Evolutionary conservation across 2,888 invertebrate genomes (phyloP).

Genomic region (Ditula angustiorana): DNA sequence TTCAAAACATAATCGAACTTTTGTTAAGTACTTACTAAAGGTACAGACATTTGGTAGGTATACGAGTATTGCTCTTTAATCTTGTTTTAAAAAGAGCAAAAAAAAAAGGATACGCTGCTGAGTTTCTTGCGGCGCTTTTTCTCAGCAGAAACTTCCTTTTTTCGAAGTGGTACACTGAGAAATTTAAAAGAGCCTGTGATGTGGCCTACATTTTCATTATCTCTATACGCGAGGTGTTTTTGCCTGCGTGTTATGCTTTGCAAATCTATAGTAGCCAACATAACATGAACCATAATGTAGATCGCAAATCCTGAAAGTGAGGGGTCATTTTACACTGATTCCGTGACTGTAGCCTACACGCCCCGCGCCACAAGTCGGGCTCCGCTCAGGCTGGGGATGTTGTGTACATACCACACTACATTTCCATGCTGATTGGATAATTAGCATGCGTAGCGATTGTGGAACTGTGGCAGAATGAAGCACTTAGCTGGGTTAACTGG

Average conservation of each 20-base stretch:
- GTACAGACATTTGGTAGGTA: no score
- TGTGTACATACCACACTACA: slow-evolving; percentile 1
- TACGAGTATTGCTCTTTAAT: no score
- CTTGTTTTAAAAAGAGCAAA: no score
- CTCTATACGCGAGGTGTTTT: not conserved
- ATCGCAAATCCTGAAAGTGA: not conserved
- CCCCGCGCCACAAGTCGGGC: not conserved
- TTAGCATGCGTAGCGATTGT: not conserved
- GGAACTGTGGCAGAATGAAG: not conserved
- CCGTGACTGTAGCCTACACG: not conserved
- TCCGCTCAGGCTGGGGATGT: not conserved
- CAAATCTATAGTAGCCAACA: not conserved
- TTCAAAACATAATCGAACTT: no score
- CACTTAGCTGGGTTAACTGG: no score
- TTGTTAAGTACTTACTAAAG: no score
- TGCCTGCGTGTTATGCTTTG: not conserved
- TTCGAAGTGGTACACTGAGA: no score
- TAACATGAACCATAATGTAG: not conserved
- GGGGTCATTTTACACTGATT: not conserved
- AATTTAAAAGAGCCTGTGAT: no score
- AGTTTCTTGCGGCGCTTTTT: no score
- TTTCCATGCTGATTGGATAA: slow-evolving; percentile 25
- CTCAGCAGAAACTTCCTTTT: no score
- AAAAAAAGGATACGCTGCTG: no score
- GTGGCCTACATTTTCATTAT: no score